A percentile compares a stretch with the other conserved stretches of the same genome.
Conservation (phyloP, 64 coral and sea anemone species). For the Acropora tenuis region DNA sequence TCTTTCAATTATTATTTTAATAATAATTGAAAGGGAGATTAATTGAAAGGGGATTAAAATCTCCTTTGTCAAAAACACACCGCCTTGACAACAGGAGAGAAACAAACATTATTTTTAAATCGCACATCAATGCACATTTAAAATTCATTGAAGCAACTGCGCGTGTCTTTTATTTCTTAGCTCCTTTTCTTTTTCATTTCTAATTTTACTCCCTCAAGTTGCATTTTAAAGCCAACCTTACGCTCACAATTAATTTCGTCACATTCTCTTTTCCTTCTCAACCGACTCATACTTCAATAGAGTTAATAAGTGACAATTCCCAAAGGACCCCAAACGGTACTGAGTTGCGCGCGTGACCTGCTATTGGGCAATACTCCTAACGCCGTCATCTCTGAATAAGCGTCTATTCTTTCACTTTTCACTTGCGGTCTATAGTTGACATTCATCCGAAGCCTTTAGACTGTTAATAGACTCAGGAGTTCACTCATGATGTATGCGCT, state of each 20-base stretch:
- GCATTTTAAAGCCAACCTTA: constrained; percentile 40
- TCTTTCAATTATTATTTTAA: neutral
- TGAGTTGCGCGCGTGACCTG: neutral
- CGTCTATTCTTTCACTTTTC: constrained; percentile 12
- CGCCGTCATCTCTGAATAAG: neutral
- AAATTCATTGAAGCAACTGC: neutral
- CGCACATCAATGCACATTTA: neutral
- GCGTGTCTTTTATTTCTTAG: neutral
- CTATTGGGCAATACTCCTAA: constrained; percentile 8
- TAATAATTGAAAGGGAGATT: no score
- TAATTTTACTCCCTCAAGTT: constrained; percentile 45
- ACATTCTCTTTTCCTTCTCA: constrained; percentile 37
- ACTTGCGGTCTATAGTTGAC: neutral
- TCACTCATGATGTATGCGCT: neutral
- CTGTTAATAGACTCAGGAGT: neutral
- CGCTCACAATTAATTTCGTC: constrained; percentile 34
- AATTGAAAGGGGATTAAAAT: no score
- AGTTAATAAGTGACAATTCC: constrained; percentile 12
- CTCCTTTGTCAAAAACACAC: neutral
- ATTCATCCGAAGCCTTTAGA: constrained; percentile 1
- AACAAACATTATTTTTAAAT: neutral
- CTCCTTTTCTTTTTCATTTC: constrained; percentile 30
- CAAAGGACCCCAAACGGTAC: neutral
- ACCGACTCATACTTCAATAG: constrained; percentile 53
- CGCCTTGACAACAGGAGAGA: neutral